phyloP scores from a whole-genome alignment of 2,797 vertebrate species.

The Leuciscus waleckii region DNA sequence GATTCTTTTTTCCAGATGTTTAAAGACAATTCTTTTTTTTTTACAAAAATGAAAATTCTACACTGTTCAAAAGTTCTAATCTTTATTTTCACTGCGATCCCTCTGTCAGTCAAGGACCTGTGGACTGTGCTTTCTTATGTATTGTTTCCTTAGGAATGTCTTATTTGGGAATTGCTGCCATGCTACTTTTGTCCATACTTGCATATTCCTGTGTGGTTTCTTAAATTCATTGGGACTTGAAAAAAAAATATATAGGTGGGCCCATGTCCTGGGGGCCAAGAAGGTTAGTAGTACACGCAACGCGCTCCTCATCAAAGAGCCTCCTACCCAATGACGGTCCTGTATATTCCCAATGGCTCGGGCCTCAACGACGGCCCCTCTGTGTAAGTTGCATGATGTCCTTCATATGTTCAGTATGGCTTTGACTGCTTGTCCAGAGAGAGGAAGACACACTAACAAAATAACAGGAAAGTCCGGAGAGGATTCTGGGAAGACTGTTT shows the following conservation, averaged over 20 bases:
- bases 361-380: neutral
- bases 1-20: slow-evolving; percentile 58
- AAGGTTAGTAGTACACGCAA: neutral
- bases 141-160: slow-evolving; percentile 28
- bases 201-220: slow-evolving; percentile 30
- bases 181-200: slow-evolving; percentile 24
- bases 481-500: slow-evolving; percentile 57
- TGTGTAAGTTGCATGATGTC: slow-evolving; percentile 77
- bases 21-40: slow-evolving; percentile 57
- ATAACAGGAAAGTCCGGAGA: slow-evolving; percentile 57
- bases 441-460: slow-evolving; percentile 73
- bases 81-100: slow-evolving; percentile 4
- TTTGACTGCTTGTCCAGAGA: slow-evolving; percentile 82
- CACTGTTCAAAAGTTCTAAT: slow-evolving; percentile 48
- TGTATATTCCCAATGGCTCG: neutral
- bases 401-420: slow-evolving; percentile 84
- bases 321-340: neutral
- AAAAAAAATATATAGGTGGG: neutral
- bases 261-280: neutral
- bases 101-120: slow-evolving; percentile 14
- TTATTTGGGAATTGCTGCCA: slow-evolving; percentile 4
- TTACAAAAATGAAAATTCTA: slow-evolving; percentile 60
- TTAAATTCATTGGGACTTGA: neutral
- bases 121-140: slow-evolving; percentile 56
- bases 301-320: neutral